Base-by-base conservation (phyloP, 1,140 invertebrate genomes). In the Formica exsecta region DNA sequence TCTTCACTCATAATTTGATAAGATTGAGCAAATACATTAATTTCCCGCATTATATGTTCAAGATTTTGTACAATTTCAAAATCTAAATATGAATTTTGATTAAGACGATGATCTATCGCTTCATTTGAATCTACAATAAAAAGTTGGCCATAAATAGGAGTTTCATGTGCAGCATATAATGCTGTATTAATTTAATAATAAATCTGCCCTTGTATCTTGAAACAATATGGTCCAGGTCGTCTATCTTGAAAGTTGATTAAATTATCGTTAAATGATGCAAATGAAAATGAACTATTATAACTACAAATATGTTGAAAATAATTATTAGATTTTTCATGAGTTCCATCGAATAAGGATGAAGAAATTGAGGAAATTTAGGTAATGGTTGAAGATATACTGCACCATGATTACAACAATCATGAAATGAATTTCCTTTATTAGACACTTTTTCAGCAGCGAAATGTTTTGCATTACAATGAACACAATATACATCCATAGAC, bases 191-290 rank as follows among this genome's bases (percentile, higher is more conserved):
- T 41, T 11, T 41, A 8, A 41, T 41, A 41, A 41, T 41, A 41
- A 41, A 41, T 41, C 2, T 41, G 41, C 7, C 9, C 41, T 41
- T 41, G 41, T 41, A 41, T 41, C 8, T 41, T 41, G 8, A 41
- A 41, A 41, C 41, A 41, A 41, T 41, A 41, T 11, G 41, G 41
- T 9, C 41, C 41, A 8, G 64, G 36, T 65, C 36, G 16, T 13
- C 36, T 41, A 19, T 65, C 7, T 65, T 38, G 32, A 65, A 65
- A 65, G 2, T 36, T 65, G 7, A 65, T n/a, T 38, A 65, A 38
- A 41, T 65, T 65, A 38, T 19, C 64, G 1, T 65, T 65, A 65
- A 65, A 65, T 65, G 36, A 65, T n/a, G 32, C 64, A n/a, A 65
- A 41, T 19, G 64, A 65, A 65, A 41, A 66, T 3, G 32, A 64